phyloP scores from a whole-genome alignment of 2,888 invertebrate species.

The Glaucopsyche alexis region DNA sequence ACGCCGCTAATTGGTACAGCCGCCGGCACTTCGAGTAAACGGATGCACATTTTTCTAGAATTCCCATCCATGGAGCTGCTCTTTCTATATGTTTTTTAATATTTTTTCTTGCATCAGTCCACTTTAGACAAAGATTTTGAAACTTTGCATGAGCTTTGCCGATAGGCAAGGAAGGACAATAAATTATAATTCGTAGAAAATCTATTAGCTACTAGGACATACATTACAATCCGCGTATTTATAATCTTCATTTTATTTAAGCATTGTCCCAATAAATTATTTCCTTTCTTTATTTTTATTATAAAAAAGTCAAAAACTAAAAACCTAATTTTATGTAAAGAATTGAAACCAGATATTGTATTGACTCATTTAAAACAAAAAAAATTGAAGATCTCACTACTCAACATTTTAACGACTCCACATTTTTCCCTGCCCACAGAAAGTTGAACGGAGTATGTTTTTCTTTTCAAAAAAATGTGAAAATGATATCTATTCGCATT shows the following conservation, averaged over 20 bases:
- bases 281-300: no score
- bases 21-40: slow-evolving; percentile 55
- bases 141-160: neutral
- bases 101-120: neutral
- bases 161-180: no score
- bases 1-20: slow-evolving; percentile 69
- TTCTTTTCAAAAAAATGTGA: slow-evolving; percentile 52
- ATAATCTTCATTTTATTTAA: no score
- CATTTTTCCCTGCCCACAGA: slow-evolving; percentile 42
- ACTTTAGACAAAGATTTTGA: neutral
- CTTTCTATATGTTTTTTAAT: neutral
- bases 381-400: neutral
- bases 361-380: neutral
- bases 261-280: no score
- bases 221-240: no score
- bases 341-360: neutral
- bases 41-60: slow-evolving; percentile 54
- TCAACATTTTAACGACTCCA: slow-evolving; percentile 42
- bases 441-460: slow-evolving; percentile 58
- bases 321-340: no score
- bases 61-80: slow-evolving; percentile 40
- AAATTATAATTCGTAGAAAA: no score
- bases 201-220: no score
- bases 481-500: slow-evolving; percentile 44
- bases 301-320: no score